A percentile compares a stretch with the other conserved stretches of the same genome.
phyloP scores from a whole-genome alignment of 1,140 invertebrate genomes.

The Nephila pilipes region DNA sequence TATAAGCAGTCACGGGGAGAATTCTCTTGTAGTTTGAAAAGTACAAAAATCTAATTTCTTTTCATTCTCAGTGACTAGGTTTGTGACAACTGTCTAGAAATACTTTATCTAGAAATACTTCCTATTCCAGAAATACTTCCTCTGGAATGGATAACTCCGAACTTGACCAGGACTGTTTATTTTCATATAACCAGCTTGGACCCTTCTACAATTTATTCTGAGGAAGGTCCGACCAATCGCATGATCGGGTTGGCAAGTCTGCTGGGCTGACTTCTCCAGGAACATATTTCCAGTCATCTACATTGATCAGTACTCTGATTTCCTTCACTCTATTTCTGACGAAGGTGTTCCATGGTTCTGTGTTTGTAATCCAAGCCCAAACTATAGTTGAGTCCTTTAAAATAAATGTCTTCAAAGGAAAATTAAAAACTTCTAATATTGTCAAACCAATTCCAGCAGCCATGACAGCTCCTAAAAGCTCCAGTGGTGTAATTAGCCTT shows the following conservation, averaged over 20 bases:
- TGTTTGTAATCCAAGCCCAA: not conserved
- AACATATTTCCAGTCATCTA: not conserved
- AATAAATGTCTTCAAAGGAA: not conserved
- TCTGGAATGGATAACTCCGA: not conserved
- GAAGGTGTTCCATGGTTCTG: not conserved
- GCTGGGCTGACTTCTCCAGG: not conserved
- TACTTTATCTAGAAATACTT: no score
- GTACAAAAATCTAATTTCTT: no score
- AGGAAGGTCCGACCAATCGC: not conserved
- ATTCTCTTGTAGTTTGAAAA: no score
- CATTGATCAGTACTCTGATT: not conserved
- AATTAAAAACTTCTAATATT: not conserved
- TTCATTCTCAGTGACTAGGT: no score
- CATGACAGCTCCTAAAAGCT: not conserved
- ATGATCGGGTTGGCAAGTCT: not conserved
- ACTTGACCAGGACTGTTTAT: not conserved
- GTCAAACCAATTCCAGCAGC: not conserved
- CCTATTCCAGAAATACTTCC: no score
- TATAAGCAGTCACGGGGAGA: not conserved
- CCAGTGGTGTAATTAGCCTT: no score
- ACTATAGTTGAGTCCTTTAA: not conserved
- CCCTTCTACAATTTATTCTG: not conserved
- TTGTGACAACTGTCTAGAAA: not conserved
- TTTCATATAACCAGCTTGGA: not conserved
- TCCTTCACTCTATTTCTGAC: not conserved